Base-by-base conservation (phyloP, 2,888 invertebrate genomes). In the Hydriomena furcata region DNA sequence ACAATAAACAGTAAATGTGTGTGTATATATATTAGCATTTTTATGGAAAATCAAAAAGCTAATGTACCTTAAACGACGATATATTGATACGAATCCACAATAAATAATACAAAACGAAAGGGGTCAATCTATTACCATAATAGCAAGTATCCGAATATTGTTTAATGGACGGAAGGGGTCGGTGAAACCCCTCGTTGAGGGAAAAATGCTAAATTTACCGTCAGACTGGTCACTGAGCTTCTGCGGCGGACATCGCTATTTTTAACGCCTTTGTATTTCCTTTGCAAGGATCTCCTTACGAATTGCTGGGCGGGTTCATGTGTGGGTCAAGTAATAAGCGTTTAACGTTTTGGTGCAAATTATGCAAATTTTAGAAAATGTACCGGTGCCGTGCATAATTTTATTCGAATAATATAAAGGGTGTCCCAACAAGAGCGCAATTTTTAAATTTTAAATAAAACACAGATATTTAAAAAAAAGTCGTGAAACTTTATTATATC, bases 161-260 rank as follows among this genome's bases (percentile, higher is more conserved):
- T 74, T 77, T 76, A 80, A 77, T 79, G 81, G 78, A 74, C 71
- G 73, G 68, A 81, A 79, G 74, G 79, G 83, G 77, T 75, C 68
- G 59, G 47, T 58, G 38, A 57, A 61, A 59, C 61, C 48, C 42
- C 51, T 41, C 45, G 44, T 43, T 36, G 60, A n/a, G 69, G 65
- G 45, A 60, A 69, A 71, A 75, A 81, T 81, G 79, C 73, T 79
- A 82, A 87, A 84, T 82, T 79, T 76, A 75, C 76, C 77, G 77
- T 66, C 62, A 66, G 36, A 66, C 74, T 78, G 82, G 81, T 76
- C 83, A 79, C 79, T 76, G 73, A 76, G 78, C 76, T 72, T 81
- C 82, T 84, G 85, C 65, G 76, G 82, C 81, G 79, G 87, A 87
- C 81, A 71, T 73, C 71, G 76, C 73, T 84, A 82, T 87, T 84